These are phyloP conservation scores for Athetis lepigone DNA, from an alignment of 2,888 invertebrate genomes.

Conservation along the genomic window DNA sequence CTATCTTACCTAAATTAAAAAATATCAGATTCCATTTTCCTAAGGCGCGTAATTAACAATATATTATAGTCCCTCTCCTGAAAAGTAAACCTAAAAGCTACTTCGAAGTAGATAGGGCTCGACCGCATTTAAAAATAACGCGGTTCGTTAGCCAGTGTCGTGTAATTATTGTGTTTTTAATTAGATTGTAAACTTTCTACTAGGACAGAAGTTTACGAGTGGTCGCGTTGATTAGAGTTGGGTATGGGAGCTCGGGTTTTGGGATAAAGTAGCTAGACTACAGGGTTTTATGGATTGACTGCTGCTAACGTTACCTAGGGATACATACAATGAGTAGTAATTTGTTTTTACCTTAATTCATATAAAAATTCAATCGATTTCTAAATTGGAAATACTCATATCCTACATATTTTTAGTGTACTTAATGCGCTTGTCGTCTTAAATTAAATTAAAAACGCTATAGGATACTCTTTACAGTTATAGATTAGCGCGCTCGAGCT, in stretches of 20 bases:
- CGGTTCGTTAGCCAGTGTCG: conserved; percentile 36
- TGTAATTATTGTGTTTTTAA: conserved; percentile 40
- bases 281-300: background rate
- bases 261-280: background rate
- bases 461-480: no score
- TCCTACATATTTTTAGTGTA: no score
- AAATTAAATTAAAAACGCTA: no score
- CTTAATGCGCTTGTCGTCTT: no score
- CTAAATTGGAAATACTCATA: no score
- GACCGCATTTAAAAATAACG: conserved; percentile 44
- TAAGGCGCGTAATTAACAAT: background rate
- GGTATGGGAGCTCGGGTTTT: background rate
- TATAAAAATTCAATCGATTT: no score
- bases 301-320: background rate
- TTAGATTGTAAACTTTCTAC: conserved; percentile 40
- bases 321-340: background rate
- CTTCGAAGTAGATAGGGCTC: conserved; percentile 14
- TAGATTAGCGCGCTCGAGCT: no score
- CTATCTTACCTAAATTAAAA: background rate
- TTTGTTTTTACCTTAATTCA: no score
- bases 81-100: conserved; percentile 5
- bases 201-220: conserved; percentile 23
- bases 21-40: conserved; percentile 3
- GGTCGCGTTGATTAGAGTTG: conserved; percentile 13
- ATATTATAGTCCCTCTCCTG: conserved; percentile 1